Base-by-base conservation (phyloP, 2,888 invertebrate species). In the Nasonia oneida region DNA sequence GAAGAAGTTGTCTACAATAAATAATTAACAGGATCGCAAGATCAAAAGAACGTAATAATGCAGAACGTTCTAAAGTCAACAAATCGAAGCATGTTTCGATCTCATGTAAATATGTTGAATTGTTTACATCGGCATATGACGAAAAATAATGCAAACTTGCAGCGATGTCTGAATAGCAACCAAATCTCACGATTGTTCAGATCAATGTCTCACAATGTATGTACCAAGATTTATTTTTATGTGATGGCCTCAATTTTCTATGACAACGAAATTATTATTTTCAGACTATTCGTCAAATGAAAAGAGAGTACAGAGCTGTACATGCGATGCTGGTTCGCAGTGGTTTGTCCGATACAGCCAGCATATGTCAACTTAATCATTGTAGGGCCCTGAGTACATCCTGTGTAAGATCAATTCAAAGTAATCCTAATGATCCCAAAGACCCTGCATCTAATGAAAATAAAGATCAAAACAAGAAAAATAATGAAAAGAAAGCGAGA, bases 281-380 rank as follows among this genome's bases (percentile, higher is more conserved):
- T 81, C 86, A 93, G 93, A 82, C 88, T 73, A 87, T 86, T 78
- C 89, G 83, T 85, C 88, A 90, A 85, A 93, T 95, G 53, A 93
- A 94, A 89, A 94, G 92, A 80, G 96, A 96, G 92, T 95, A 94
- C 88, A 94, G 94, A 89, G 95, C 95, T 70, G 94, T 95, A n/a
- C 94, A 94, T 78, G 87, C 87, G 18, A 77, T 89, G 64, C 70
- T 90, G 3, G 82, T 86, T n/a, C 88, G 84, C 23, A 90, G 89
- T 89, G 87, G 73, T 64, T 81, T 87, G 10, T 18, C 85, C 53
- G 74, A 87, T 23, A 42, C 18, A 61, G 64, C 18, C 42, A 75
- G 23, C 8, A 50, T 23, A 74, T 29, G 18, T 39, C 74, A 85
- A 85, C 67, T 50, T 15, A 73, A 86, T 71, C 37, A 83, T 29